These are phyloP conservation scores for Coenonympha arcania DNA, from an alignment of 2,888 invertebrate genomes.

Conservation along the genomic window DNA sequence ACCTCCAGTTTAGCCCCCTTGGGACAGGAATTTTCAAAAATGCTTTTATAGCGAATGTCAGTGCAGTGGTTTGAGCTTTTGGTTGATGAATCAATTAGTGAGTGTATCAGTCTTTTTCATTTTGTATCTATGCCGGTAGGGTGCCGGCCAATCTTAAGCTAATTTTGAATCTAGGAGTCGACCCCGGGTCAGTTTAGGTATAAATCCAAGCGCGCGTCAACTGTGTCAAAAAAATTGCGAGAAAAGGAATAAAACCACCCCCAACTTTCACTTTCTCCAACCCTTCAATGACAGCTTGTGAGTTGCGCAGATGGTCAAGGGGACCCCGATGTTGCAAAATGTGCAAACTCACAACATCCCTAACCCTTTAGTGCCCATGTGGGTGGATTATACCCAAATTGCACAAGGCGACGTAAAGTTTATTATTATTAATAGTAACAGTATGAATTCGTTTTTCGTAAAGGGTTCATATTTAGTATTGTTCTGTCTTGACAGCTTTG, in stretches of 20 bases:
- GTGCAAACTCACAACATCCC: slow-evolving; percentile 37
- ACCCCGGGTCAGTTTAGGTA: too few relatives aligned
- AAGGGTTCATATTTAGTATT: slow-evolving; percentile 45
- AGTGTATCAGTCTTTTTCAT: too few relatives aligned
- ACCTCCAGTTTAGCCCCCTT: too few relatives aligned
- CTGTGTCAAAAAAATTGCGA: not conserved
- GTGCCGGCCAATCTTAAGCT: too few relatives aligned
- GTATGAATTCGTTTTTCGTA: slow-evolving; percentile 21
- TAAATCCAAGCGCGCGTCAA: not conserved
- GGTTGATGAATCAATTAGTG: too few relatives aligned
- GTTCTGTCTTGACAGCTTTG: slow-evolving; percentile 32
- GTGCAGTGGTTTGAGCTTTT: too few relatives aligned
- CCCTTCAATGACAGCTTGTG: slow-evolving; percentile 38
- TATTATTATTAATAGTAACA: slow-evolving; percentile 19
- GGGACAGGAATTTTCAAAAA: too few relatives aligned
- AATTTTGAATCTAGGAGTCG: too few relatives aligned
- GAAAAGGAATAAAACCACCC: not conserved
- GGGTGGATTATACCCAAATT: slow-evolving; percentile 35
- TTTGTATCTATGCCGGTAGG: too few relatives aligned
- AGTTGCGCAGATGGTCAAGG: slow-evolving; percentile 51
- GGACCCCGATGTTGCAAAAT: slow-evolving; percentile 39
- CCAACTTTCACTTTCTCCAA: slow-evolving; percentile 33
- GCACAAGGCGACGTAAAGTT: slow-evolving; percentile 29
- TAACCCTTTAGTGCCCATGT: slow-evolving; percentile 32
- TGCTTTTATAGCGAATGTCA: too few relatives aligned